Base-by-base conservation (phyloP, 2,797 vertebrate genomes). In the Menidia menidia region DNA sequence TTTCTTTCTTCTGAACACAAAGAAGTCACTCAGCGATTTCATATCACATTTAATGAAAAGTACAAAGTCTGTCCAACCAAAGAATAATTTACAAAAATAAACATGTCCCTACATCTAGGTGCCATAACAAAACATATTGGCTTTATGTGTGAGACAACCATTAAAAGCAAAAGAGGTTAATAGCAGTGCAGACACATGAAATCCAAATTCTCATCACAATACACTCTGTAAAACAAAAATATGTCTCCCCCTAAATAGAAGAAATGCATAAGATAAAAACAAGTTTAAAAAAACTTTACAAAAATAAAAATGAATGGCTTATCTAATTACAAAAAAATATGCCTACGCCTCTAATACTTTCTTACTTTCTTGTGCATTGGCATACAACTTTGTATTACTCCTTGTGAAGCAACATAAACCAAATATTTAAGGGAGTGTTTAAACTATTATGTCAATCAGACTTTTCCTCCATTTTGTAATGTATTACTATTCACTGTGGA, bases 381-480 rank as follows among this genome's bases (percentile, higher is more conserved):
- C 42, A 71, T 51, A 12, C 33, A 1, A 77, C 14, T 67, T 66
- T 51, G 16, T 65, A n/a, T 47, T n/a, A 8, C 58, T 73, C 19
- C 72, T n/a, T 67, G 7, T 71, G 13, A 67, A 75, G 73, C 64
- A 75, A 64, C 77, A 48, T 74, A 18, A 63, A 67, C 31, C 65
- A 30, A 42, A 39, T 1, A 39, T 50, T 1, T 25, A 61, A 59
- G 11, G 42, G 25, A 25, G 25, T 25, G 25, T 25, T 25, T 25
- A 2, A 45, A 39, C 2, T 45, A 33, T 67, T 66, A 14, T 72
- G 30, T 53, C 19, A 91, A 12, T 98, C 93, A 98, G 87, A 91
- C 91, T 94, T 97, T 98, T 77, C 96, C 96, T 90, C 95, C 96
- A 71, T 92, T 94, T 83, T 95, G 95, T 92, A 95, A 92, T 85